Conservation (phyloP, 1,140 invertebrate genomes). For the Sycophila sp. region DNA sequence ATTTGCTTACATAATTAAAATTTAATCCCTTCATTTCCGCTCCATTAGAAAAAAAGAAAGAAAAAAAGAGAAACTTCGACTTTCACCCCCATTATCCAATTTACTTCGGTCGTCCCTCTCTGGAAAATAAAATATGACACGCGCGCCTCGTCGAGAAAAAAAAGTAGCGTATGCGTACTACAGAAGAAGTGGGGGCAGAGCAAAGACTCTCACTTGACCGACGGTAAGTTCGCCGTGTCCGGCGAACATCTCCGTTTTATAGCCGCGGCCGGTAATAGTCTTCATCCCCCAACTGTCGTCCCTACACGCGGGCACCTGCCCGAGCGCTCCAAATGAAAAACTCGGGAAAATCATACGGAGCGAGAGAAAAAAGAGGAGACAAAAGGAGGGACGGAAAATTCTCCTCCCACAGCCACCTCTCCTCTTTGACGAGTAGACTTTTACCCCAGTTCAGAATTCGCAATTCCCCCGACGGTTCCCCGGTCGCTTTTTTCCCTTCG, state of each 20-base stretch:
- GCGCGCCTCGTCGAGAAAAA: background rate
- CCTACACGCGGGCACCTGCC: background rate
- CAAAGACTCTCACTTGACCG: too few relatives aligned
- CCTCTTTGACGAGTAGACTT: slow-evolving; percentile 52
- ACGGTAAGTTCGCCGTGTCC: too few relatives aligned
- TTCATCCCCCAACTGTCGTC: slow-evolving; percentile 42
- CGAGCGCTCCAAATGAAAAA: background rate
- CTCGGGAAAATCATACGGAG: background rate
- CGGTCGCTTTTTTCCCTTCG: slow-evolving; percentile 22
- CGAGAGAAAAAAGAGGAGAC: background rate
- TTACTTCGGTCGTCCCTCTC: background rate
- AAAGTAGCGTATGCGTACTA: too few relatives aligned
- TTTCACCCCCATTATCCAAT: too few relatives aligned
- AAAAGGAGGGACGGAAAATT: background rate
- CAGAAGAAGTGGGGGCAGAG: too few relatives aligned
- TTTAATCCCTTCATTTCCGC: too few relatives aligned
- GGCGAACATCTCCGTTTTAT: background rate
- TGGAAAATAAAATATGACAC: background rate
- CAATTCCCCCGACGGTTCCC: slow-evolving; percentile 36
- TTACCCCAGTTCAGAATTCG: slow-evolving; percentile 61
- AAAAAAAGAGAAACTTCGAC: too few relatives aligned
- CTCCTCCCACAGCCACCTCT: slow-evolving; percentile 38
- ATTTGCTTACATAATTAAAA: too few relatives aligned
- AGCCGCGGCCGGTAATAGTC: background rate
- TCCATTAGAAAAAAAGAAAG: too few relatives aligned